Conservation (phyloP, 2,113 vertebrate genomes). For the Oxygymnocypris stewartii region DNA sequence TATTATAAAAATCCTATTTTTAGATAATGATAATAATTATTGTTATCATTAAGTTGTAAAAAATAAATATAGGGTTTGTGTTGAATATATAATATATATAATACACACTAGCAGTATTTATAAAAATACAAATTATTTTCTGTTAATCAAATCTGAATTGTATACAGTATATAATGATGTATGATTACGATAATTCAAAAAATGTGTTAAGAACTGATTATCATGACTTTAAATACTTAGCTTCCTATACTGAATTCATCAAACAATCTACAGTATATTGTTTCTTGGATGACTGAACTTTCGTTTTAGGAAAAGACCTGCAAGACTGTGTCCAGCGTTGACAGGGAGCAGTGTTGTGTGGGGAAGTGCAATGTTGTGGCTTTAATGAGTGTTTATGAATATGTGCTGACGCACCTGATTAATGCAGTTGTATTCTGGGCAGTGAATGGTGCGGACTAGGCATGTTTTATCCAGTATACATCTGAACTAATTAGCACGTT, state of each 20-base stretch:
- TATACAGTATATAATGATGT: not conserved
- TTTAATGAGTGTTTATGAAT: slow-evolving; percentile 44
- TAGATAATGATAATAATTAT: too few species aligned
- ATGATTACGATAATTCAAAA: not conserved
- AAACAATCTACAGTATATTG: not conserved
- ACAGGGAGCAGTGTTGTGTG: slow-evolving; percentile 21
- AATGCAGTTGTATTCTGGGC: slow-evolving; percentile 48
- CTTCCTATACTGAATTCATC: not conserved
- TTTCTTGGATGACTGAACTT: slow-evolving; percentile 5
- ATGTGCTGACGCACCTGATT: slow-evolving; percentile 38
- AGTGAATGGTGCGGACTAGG: slow-evolving; percentile 34
- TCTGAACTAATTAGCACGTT: slow-evolving; percentile 50
- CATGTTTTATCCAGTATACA: slow-evolving; percentile 31
- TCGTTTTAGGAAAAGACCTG: not conserved
- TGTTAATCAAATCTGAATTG: not conserved
- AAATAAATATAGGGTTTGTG: not conserved
- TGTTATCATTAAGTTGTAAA: too few species aligned
- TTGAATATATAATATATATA: not conserved
- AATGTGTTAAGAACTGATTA: not conserved
- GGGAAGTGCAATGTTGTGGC: not conserved
- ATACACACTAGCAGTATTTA: too few species aligned
- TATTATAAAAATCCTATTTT: too few species aligned
- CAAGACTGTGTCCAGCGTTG: not conserved
- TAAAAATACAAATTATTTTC: not conserved
- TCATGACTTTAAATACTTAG: not conserved